These are phyloP conservation scores for Brachyptera putata DNA, from an alignment of 2,888 invertebrate genomes.

Conservation along the genomic window DNA sequence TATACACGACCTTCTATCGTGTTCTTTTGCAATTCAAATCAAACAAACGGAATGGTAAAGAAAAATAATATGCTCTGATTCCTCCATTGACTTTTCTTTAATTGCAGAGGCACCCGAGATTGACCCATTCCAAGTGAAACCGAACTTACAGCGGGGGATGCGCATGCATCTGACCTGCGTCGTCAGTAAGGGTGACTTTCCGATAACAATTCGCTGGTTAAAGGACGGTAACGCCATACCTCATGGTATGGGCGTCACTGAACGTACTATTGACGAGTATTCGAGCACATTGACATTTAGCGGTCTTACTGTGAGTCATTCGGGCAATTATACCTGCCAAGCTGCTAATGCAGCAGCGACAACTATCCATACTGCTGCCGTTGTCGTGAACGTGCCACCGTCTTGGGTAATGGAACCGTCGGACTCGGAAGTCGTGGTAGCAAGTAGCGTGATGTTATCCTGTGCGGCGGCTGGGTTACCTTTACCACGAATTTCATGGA, in stretches of 20 bases:
- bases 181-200: conserved; percentile 47
- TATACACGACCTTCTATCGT: conserved; percentile 6
- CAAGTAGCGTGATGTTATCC: not conserved
- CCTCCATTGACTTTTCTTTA: too few relatives aligned
- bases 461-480: conserved; percentile 14
- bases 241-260: conserved; percentile 33
- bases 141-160: conserved; percentile 41
- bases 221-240: conserved; percentile 44
- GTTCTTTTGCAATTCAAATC: too few relatives aligned
- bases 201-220: conserved; percentile 45
- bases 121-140: conserved; percentile 29
- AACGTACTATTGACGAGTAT: conserved; percentile 38
- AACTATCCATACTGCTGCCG: conserved; percentile 40
- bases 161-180: conserved; percentile 45
- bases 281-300: conserved; percentile 38
- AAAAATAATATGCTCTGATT: too few relatives aligned
- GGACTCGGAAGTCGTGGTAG: conserved; percentile 1
- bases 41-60: too few relatives aligned
- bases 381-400: conserved; percentile 43
- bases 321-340: conserved; percentile 41
- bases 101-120: conserved; percentile 31
- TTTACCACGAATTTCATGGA: conserved; percentile 4
- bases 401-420: conserved; percentile 9
- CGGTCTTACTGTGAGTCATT: conserved; percentile 35
- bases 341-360: conserved; percentile 42